Evolutionary conservation across 1,140 invertebrate species (phyloP).

Genomic region (Carposina sasakii): DNA sequence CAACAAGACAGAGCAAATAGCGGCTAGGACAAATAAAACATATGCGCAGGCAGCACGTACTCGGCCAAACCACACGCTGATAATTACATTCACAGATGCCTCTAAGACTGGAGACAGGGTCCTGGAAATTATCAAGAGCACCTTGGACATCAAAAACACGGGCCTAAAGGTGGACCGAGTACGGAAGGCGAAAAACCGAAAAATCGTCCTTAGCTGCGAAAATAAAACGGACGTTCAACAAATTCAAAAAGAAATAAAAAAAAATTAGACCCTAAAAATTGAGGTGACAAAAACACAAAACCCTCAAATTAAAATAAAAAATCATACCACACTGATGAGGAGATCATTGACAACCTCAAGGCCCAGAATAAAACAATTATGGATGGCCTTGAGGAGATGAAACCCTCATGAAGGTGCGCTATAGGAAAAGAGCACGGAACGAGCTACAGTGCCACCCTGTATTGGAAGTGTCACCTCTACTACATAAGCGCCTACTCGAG

Average conservation of each 20-base stretch:
- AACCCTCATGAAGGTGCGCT: conserved; percentile 10
- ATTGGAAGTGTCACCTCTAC: conserved; percentile 21
- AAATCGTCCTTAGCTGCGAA: background rate
- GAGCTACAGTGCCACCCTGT: conserved; percentile 23
- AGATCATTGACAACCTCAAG: conserved; percentile 4
- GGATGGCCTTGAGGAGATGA: conserved; percentile 13
- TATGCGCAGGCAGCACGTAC: no score
- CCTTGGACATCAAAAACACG: conserved; percentile 2
- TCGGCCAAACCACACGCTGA: background rate
- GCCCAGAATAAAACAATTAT: conserved; percentile 9
- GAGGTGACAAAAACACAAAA: background rate
- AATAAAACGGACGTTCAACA: background rate
- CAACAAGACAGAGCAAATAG: no score
- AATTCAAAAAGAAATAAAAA: background rate
- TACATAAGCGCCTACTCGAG: conserved; percentile 10
- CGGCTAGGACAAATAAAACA: no score
- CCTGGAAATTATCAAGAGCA: background rate
- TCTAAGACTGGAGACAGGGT: conserved; percentile 2
- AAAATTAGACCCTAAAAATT: conserved; percentile 1
- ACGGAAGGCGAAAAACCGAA: conserved; percentile 3
- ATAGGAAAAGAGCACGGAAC: conserved; percentile 27
- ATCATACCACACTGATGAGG: conserved; percentile 4
- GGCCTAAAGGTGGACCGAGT: conserved; percentile 4
- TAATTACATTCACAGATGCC: background rate
- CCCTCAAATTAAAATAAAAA: conserved; percentile 3